Evolutionary conservation across 2,888 invertebrate genomes (phyloP), one percentile per base, ranked within the genome.

Genomic region (Pyrgus malvae): DNA sequence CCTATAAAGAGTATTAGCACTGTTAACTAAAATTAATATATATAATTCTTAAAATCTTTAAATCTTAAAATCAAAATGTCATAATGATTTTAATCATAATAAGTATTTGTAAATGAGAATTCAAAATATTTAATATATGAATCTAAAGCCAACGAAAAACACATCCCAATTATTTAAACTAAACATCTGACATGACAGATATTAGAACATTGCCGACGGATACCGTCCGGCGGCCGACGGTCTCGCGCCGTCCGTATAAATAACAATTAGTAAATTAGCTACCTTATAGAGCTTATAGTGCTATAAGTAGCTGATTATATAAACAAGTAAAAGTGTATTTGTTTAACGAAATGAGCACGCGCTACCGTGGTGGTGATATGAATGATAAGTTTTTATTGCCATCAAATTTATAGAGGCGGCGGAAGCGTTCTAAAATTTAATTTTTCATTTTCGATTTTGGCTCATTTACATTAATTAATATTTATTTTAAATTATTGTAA

Each of bases 341-440:
- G 71, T 69, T 63, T 66, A 80, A 75, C 76, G 78, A 74, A 81
- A 80, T 74, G 65, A 74, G 80, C 83, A 81, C 80, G 83, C 74
- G 84, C 78, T 74, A 72, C 78, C 70, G 74, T 37, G 72, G 70
- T 38, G 50, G 37, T 67, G 71, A 72, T 69, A 63, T 61, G 57
- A 54, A 58, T 66, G 72, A 72, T 73, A 74, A 69, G 60, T 68
- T 60, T 17, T 60, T 57, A 46, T 57, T 31, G 63, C 44, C 57
- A 45, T 51, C 35, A 21, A 62, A 63, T 55, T 48, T 54, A 59
- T 57, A 67, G 63, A 65, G 54, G 33, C 16, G 61, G 33, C 50
- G 2, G 11, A 23, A 14, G n/a, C 1, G 38, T 17, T 6, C 5
- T 5, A 11, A 33, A 33, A 1, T 23, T n/a, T n/a, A n/a, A n/a